These are phyloP conservation scores for Lydus trimaculatus DNA, from an alignment of 2,888 invertebrate genomes.

Conservation along the genomic window DNA sequence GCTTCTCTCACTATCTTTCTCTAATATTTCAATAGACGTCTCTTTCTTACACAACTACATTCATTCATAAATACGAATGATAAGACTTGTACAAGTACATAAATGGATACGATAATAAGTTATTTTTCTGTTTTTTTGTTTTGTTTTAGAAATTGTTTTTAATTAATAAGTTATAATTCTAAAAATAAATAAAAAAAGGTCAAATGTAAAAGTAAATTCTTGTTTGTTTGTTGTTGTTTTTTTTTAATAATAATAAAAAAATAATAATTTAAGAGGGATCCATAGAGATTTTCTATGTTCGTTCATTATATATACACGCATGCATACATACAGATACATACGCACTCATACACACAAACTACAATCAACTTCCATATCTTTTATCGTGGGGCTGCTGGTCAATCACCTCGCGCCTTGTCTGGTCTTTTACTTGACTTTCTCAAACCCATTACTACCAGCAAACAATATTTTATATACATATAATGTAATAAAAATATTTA, in stretches of 20 bases:
- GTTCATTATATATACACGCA: background rate
- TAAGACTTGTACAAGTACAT: background rate
- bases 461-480: slow-evolving; percentile 2
- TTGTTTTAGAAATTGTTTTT: too few species aligned
- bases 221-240: too few species aligned
- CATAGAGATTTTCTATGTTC: background rate
- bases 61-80: slow-evolving; percentile 3
- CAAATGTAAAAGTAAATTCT: too few species aligned
- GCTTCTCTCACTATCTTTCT: background rate
- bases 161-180: too few species aligned
- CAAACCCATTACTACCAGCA: slow-evolving; percentile 8
- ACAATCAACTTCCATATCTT: slow-evolving; percentile 9
- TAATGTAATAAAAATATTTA: slow-evolving; percentile 6
- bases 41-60: background rate
- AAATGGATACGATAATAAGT: too few species aligned
- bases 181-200: too few species aligned
- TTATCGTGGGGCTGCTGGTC: slow-evolving; percentile 18
- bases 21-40: background rate
- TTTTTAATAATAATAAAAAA: too few species aligned
- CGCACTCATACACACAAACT: background rate
- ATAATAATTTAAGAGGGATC: background rate
- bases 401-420: slow-evolving; percentile 18
- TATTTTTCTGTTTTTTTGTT: too few species aligned
- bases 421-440: slow-evolving; percentile 17
- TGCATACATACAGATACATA: background rate